phyloP scores from a whole-genome alignment of 1,140 invertebrate genomes.

The Belonocnema kinseyi region DNA sequence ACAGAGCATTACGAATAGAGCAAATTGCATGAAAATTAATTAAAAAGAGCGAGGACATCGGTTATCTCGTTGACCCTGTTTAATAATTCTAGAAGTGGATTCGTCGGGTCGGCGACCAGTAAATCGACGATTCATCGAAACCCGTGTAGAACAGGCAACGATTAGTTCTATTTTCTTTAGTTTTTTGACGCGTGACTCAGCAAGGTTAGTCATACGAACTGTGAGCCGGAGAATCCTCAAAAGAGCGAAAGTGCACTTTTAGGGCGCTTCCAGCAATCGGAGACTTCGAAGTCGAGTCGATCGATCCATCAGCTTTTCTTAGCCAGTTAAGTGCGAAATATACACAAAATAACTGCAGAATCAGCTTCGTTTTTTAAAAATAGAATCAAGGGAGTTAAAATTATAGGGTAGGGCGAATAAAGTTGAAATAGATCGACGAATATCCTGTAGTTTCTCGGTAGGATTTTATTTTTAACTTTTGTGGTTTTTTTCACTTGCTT shows the following conservation, averaged over 20 bases:
- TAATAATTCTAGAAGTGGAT: conserved; percentile 21
- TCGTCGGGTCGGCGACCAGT: background rate
- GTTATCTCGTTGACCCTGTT: conserved; percentile 13
- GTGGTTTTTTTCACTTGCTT: too few species aligned
- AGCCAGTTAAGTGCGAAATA: conserved; percentile 22
- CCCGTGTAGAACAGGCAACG: background rate
- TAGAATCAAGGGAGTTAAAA: background rate
- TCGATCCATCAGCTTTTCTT: conserved; percentile 26
- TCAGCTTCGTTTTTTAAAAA: background rate
- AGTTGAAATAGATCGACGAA: background rate
- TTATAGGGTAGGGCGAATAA: background rate
- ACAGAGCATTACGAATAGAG: background rate
- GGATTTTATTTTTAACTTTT: too few species aligned
- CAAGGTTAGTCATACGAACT: conserved; percentile 44
- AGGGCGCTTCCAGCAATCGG: conserved; percentile 40
- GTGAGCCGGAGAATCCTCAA: conserved; percentile 44
- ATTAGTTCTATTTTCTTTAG: background rate
- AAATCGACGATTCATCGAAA: conserved; percentile 33
- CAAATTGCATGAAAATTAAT: conserved; percentile 14
- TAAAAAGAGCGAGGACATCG: conserved; percentile 13
- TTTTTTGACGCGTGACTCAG: conserved; percentile 38
- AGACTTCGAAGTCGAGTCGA: conserved; percentile 21
- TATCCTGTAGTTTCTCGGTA: too few species aligned
- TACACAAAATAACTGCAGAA: conserved; percentile 10
- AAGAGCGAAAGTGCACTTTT: conserved; percentile 49